These are phyloP conservation scores for Porphyrio hochstetteri DNA, from an alignment of 2,113 vertebrate genomes.

Conservation along the genomic window DNA sequence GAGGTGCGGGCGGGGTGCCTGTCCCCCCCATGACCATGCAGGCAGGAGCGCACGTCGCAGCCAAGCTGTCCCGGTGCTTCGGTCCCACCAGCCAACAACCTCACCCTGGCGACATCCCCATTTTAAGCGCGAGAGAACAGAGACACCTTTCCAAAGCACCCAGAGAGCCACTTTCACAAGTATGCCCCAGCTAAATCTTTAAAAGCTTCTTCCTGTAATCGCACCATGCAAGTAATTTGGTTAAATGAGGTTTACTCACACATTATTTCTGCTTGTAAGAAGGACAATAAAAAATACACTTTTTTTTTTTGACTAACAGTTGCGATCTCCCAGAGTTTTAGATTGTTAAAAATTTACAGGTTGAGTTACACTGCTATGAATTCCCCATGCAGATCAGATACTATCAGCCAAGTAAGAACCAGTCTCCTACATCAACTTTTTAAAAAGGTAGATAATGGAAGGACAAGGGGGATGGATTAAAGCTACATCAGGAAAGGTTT, in stretches of 20 bases:
- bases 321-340: background rate
- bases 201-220: background rate
- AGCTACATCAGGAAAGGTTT: too few species aligned
- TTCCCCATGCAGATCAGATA: background rate
- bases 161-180: background rate
- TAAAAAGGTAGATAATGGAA: too few species aligned
- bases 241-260: background rate
- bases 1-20: background rate
- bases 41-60: background rate
- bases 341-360: background rate
- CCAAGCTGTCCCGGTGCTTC: background rate
- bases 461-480: too few species aligned
- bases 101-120: rapidly evolving
- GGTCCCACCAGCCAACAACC: rapidly evolving
- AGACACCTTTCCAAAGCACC: background rate
- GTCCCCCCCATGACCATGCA: rapidly evolving
- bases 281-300: background rate
- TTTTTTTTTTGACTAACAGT: background rate
- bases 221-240: background rate
- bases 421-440: too few species aligned
- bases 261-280: background rate
- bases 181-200: background rate
- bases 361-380: background rate
- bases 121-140: rapidly evolving
- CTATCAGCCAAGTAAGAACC: background rate